Conservation (phyloP, 2,888 invertebrate genomes). For the Thecophora atra region DNA sequence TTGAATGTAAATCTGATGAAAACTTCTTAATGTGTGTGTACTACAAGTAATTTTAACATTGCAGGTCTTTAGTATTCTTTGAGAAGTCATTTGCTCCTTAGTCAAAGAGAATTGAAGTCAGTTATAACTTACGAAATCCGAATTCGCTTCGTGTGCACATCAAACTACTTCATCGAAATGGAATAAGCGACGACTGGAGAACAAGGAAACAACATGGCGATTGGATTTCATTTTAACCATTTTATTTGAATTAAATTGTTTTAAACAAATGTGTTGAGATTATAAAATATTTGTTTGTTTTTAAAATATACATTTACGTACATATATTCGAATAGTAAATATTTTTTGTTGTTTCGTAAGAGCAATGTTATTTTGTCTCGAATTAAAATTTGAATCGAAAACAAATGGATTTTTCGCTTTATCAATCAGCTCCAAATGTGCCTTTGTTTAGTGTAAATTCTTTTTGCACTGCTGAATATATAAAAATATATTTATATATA, state of each 20-base stretch:
- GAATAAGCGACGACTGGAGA: too few relatives aligned
- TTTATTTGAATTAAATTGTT: background rate
- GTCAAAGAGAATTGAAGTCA: too few relatives aligned
- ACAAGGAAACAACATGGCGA: background rate
- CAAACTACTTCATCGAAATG: too few relatives aligned
- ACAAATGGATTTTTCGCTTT: background rate
- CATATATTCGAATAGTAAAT: constrained; percentile 41
- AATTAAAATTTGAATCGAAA: constrained; percentile 25
- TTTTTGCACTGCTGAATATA: constrained; percentile 20
- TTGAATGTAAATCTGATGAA: too few relatives aligned
- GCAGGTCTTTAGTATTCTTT: too few relatives aligned
- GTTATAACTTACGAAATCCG: too few relatives aligned
- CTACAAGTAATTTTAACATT: too few relatives aligned
- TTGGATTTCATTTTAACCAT: background rate
- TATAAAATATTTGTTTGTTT: constrained; percentile 12
- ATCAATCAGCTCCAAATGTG: constrained; percentile 13
- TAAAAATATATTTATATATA: constrained; percentile 16
- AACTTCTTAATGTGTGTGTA: too few relatives aligned
- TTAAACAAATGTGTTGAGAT: constrained; percentile 38
- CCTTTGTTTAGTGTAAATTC: constrained; percentile 27
- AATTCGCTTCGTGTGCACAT: too few relatives aligned
- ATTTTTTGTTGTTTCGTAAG: constrained; percentile 30
- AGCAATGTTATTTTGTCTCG: background rate
- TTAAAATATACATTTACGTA: constrained; percentile 39
- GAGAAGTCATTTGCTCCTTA: too few relatives aligned